These are phyloP conservation scores for Leucophora obtusa DNA, from an alignment of 2,888 invertebrate species.

Conservation along the genomic window DNA sequence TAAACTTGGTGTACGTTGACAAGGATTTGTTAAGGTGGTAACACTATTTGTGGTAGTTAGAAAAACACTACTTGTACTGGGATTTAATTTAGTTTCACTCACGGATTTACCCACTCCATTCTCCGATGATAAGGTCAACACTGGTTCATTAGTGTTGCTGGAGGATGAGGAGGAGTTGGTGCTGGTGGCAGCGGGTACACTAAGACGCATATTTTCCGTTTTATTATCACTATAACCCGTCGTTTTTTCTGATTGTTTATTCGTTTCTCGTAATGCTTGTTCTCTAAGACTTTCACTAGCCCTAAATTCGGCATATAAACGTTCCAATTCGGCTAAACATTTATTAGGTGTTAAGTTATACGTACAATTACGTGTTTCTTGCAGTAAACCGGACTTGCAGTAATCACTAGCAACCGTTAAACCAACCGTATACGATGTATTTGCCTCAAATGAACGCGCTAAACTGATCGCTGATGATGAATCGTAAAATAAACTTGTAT, in stretches of 20 bases:
- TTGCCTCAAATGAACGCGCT: conserved; percentile 73
- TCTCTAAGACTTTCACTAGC: conserved; percentile 75
- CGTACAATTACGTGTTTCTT: conserved; percentile 57
- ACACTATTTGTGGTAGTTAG: conserved; percentile 68
- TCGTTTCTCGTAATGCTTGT: conserved; percentile 50
- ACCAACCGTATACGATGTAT: conserved; percentile 62
- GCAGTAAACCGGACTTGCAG: conserved; percentile 57
- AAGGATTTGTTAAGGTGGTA: conserved; percentile 65
- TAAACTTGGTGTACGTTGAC: conserved; percentile 75
- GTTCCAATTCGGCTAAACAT: conserved; percentile 76
- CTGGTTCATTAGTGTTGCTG: conserved; percentile 40
- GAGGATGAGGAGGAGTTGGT: conserved; percentile 9
- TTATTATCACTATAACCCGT: conserved; percentile 1
- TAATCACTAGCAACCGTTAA: conserved; percentile 28
- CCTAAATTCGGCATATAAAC: conserved; percentile 75
- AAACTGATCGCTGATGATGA: conserved; percentile 71
- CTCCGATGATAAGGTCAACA: conserved; percentile 51
- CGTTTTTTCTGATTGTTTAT: conserved; percentile 8
- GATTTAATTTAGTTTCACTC: conserved; percentile 54
- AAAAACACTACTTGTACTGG: conserved; percentile 73
- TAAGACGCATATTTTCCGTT: conserved; percentile 74
- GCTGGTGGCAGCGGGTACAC: conserved; percentile 71
- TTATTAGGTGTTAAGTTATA: conserved; percentile 72
- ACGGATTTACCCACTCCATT: conserved; percentile 66
- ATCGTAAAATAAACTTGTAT: conserved; percentile 50